Evolutionary conservation across 2,113 vertebrate genomes (phyloP).

Genomic region (Protomyctophum bolini): DNA sequence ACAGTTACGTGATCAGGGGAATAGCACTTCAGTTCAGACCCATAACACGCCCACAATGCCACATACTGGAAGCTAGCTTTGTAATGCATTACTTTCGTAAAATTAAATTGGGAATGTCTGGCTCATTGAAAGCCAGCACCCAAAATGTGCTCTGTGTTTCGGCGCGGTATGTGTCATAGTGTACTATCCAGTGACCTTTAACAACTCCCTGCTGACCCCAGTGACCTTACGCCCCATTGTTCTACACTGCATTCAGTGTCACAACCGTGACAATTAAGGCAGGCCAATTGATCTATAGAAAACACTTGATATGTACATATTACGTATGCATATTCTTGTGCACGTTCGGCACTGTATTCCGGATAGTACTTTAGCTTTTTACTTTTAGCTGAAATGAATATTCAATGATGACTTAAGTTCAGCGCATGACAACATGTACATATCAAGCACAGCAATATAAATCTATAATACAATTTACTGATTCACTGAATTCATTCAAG

Average conservation of each 20-base stretch:
- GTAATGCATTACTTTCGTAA: background rate
- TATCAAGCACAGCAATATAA: background rate
- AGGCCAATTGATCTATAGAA: slow-evolving; percentile 9
- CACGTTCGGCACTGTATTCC: background rate
- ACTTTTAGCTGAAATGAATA: too few species aligned
- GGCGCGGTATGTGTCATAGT: slow-evolving; percentile 60
- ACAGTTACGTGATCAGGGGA: slow-evolving; percentile 52
- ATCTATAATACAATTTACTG: too few species aligned
- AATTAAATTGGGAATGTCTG: background rate
- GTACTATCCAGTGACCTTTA: slow-evolving; percentile 65
- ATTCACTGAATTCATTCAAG: slow-evolving; percentile 14
- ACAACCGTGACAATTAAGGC: background rate
- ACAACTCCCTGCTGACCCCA: slow-evolving; percentile 59
- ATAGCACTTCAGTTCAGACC: slow-evolving; percentile 63
- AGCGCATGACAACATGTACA: slow-evolving; percentile 16
- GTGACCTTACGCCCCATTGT: slow-evolving; percentile 49
- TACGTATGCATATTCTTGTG: slow-evolving; percentile 13
- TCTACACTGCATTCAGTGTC: slow-evolving; percentile 19
- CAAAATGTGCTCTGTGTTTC: slow-evolving; percentile 22
- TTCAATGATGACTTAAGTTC: slow-evolving; percentile 8
- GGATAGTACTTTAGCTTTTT: background rate
- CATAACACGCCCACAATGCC: slow-evolving; percentile 55
- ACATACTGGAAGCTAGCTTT: slow-evolving; percentile 25
- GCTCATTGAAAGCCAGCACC: background rate
- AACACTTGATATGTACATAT: slow-evolving; percentile 16